A percentile compares a stretch with the other conserved stretches of the same genome.
These are phyloP conservation scores for Thecocarcelia acutangulata DNA, from an alignment of 2,888 invertebrate genomes.

Conservation along the genomic window DNA sequence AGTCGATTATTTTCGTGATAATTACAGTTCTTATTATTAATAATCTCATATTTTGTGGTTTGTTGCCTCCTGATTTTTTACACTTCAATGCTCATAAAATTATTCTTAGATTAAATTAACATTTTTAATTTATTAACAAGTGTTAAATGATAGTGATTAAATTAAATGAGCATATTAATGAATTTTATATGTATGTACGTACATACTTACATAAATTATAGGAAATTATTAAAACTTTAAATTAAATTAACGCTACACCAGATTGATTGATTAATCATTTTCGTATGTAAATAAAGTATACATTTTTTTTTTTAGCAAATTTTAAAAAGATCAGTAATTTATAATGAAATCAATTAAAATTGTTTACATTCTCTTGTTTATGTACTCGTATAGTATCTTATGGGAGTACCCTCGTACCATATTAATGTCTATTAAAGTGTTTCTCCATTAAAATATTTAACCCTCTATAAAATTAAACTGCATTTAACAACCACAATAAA, in stretches of 20 bases:
- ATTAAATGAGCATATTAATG: constrained; percentile 1
- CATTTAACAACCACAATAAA: constrained; percentile 28
- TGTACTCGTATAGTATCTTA: too few relatives aligned
- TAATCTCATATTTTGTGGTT: constrained; percentile 67
- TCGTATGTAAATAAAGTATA: too few relatives aligned
- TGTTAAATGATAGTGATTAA: constrained; percentile 35
- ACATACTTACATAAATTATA: not conserved
- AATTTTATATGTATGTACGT: not conserved
- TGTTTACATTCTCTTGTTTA: too few relatives aligned
- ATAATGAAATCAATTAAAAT: too few relatives aligned
- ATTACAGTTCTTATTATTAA: constrained; percentile 48
- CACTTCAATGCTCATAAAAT: constrained; percentile 53
- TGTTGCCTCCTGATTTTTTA: constrained; percentile 62
- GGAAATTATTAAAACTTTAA: too few relatives aligned
- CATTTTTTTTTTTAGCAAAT: too few relatives aligned
- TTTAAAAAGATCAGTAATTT: too few relatives aligned
- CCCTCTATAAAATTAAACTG: constrained; percentile 14
- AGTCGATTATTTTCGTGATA: constrained; percentile 45
- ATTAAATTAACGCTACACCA: too few relatives aligned
- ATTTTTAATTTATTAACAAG: constrained; percentile 44
- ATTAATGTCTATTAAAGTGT: not conserved
- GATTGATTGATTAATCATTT: too few relatives aligned
- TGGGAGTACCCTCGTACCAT: not conserved
- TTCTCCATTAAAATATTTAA: not conserved
- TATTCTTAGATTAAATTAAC: constrained; percentile 31